Percentiles rank a stretch among this genome's conserved stretches.
These are phyloP conservation scores for Oncorhynchus gorbuscha DNA, from an alignment of 2,113 vertebrate genomes.

Conservation along the genomic window DNA sequence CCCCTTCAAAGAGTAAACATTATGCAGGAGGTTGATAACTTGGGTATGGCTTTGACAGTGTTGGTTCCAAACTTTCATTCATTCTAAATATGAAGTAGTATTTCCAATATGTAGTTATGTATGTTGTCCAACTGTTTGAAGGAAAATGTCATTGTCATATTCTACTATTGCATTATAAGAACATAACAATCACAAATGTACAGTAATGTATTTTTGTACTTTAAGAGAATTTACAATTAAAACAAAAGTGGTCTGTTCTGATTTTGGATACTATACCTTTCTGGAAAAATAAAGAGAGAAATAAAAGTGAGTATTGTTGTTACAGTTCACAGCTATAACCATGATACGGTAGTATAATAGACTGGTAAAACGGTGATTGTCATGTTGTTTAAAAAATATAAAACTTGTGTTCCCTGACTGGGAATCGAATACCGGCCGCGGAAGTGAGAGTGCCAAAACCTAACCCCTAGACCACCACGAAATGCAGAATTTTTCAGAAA, in stretches of 20 bases:
- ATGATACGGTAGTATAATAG: too few species aligned
- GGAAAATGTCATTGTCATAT: background rate
- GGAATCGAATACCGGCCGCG: slow-evolving; percentile 52
- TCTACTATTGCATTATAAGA: too few species aligned
- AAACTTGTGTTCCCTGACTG: slow-evolving; percentile 34
- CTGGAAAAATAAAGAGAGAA: too few species aligned
- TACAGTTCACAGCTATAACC: too few species aligned
- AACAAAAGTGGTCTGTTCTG: background rate
- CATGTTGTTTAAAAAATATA: too few species aligned
- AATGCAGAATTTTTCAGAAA: background rate
- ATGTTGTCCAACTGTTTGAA: background rate
- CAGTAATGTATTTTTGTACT: background rate
- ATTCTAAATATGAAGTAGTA: too few species aligned
- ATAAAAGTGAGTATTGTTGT: too few species aligned
- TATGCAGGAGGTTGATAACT: too few species aligned
- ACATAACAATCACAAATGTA: background rate
- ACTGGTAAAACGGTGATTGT: too few species aligned
- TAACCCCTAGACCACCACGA: slow-evolving; percentile 52
- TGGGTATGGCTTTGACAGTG: too few species aligned
- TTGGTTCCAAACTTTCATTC: too few species aligned
- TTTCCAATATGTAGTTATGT: background rate
- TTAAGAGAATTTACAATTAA: background rate
- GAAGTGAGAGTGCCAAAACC: slow-evolving; percentile 57
- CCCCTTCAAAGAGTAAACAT: background rate
- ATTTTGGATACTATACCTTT: background rate